Evolutionary conservation across 2,888 invertebrate genomes (phyloP), one percentile per base, ranked within the genome.

Genomic region (Parasteatoda lunata): DNA sequence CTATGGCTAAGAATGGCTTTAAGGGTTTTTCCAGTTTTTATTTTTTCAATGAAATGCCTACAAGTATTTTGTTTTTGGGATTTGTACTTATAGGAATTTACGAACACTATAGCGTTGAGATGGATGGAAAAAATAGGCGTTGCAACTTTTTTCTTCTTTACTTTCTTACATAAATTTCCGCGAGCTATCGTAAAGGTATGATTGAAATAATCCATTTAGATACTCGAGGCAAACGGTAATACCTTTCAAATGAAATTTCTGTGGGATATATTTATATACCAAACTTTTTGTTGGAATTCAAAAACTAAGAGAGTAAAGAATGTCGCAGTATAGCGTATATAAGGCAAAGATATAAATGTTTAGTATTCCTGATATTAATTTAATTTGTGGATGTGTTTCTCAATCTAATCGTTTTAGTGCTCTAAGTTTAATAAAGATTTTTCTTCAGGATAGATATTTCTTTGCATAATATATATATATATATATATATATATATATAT

Each of bases 41-140:
- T 9, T 73, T 73, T 73, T 48, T 11, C 64, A 9, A 11, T 59
- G 65, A 13, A 70, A 70, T 48, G 45, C 52, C 70, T 59, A 48
- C 11, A 59, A 64, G 64, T 30, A 59, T 59, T 70, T 5, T 30
- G 51, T 54, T 59, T n/a, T 54, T 70, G 49, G 59, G 78, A 70
- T 78, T 78, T 78, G 47, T 71, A 70, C 66, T 70, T 51, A 59
- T 52, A 30, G 72, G 72, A 77, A 52, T 77, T 77, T 77, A 68
- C 77, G 59, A 66, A 47, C 45, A 45, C 68, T 45, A 52, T 30
- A 52, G 30, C 30, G 54, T 54, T 72, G 52, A 52, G 52, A 54
- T 15, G 48, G 11, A 69, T 69, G 52, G 7, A 77, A 69, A 11
- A 9, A 77, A 75, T 49, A 69, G 51, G n/a, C 49, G 48, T 15